Base-by-base conservation (phyloP, 2,113 vertebrate genomes). In the Malurus melanocephalus region DNA sequence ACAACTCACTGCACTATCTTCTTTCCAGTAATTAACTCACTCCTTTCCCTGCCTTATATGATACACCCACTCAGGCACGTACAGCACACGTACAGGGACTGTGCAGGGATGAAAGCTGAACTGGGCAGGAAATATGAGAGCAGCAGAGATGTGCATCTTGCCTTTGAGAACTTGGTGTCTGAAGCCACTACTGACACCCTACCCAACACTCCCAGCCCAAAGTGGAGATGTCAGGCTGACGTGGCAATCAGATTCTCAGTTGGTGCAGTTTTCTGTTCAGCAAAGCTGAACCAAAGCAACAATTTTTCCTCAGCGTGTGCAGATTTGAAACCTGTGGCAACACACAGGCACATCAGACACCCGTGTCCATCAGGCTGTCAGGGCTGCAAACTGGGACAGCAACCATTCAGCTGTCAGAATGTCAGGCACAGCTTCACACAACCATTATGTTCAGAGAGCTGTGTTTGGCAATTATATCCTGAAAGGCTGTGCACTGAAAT, bases 401-500 rank as follows among this genome's bases (percentile, higher is more conserved):
- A 74, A 62, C n/a, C 35, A 23, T 55, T 43, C 13, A 32, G 55
- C 27, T 51, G 60, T 59, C 89, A 84, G n/a, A 76, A 55, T 30
- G 3, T 53, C 74, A 86, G 43, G 60, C 76, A 42, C 32, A 16
- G 64, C 52, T 77, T 88, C 65, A 55, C 48, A 83, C 60, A 92
- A 7, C 24, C 62, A 10, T 64, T 53, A 10, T 13, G 48, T 49
- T 88, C 60, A 64, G 85, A 65, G 11, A 10, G 22, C 13, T 71
- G 75, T 26, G 6, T 83, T 66, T 73, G 80, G 65, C 52, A 88
- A 22, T 40, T 71, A 15, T 3, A 35, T 43, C 78, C 77, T 35
- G 45, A 74, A 87, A 66, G 35, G 80, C 80, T 69, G 43, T 7
- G 55, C 17, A 49, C 80, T 80, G 60, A 86, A 90, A 80, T 52